Conservation (phyloP, 2,888 invertebrate species). For the Eupithecia pulchellata region DNA sequence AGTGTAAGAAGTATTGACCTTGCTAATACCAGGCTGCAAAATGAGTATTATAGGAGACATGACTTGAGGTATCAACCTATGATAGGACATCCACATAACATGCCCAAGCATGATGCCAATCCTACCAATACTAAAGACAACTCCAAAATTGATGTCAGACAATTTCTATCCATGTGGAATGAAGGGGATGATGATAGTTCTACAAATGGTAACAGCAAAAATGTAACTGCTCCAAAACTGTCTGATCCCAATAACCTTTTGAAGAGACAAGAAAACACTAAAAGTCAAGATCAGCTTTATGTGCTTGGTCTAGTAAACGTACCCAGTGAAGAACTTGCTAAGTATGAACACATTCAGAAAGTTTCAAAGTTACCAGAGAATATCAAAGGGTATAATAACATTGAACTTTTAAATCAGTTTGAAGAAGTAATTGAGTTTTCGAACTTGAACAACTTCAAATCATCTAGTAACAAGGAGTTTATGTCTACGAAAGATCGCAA, state of each 20-base stretch:
- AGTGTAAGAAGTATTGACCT: constrained; percentile 77
- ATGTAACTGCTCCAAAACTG: constrained; percentile 53
- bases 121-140: constrained; percentile 58
- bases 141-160: constrained; percentile 75
- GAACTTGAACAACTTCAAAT: constrained; percentile 59
- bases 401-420: constrained; percentile 79
- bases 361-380: constrained; percentile 82
- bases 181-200: constrained; percentile 79
- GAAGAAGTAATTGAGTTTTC: constrained; percentile 79
- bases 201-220: constrained; percentile 56
- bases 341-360: constrained; percentile 83
- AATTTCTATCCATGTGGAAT: constrained; percentile 83
- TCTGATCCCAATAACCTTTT: constrained; percentile 52
- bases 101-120: constrained; percentile 55
- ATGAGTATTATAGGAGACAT: constrained; percentile 68
- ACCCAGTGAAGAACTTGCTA: constrained; percentile 76
- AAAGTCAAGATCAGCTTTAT: constrained; percentile 76
- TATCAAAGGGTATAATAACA: constrained; percentile 80
- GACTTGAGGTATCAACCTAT: constrained; percentile 65
- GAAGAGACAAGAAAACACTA: constrained; percentile 55
- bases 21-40: constrained; percentile 59
- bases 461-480: constrained; percentile 53
- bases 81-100: constrained; percentile 53
- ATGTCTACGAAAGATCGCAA: constrained; percentile 48
- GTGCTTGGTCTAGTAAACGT: constrained; percentile 80